These are phyloP conservation scores for Plutomurus gul DNA, from an alignment of 1,140 invertebrate genomes.

Conservation along the genomic window DNA sequence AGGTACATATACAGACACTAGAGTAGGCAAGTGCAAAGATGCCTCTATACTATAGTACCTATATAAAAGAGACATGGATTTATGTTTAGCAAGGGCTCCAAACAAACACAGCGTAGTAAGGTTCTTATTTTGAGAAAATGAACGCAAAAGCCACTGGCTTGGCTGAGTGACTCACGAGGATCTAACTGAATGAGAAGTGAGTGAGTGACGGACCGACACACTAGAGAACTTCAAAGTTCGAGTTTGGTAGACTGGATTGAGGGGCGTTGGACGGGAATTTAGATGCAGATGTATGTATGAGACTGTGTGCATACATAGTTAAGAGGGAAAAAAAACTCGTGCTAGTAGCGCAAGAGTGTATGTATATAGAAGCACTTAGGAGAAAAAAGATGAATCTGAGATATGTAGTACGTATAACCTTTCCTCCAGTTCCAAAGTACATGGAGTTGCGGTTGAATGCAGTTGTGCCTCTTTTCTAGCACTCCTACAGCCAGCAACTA, in stretches of 20 bases:
- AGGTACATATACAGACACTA: too few relatives aligned
- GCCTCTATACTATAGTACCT: too few relatives aligned
- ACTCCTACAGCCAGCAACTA: too few relatives aligned
- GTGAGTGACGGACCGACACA: slow-evolving; percentile 5
- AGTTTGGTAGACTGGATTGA: slow-evolving; percentile 15
- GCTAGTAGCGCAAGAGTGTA: neutral
- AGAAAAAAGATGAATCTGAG: too few relatives aligned
- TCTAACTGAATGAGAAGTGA: slow-evolving; percentile 22
- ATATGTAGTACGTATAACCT: too few relatives aligned
- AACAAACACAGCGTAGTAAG: too few relatives aligned
- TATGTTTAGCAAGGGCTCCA: too few relatives aligned
- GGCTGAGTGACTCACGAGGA: neutral
- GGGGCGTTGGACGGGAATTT: slow-evolving; percentile 24
- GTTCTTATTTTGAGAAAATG: neutral
- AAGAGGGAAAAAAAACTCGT: neutral
- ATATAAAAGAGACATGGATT: neutral
- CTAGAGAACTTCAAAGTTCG: slow-evolving; percentile 9
- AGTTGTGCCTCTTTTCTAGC: too few relatives aligned
- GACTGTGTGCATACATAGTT: neutral
- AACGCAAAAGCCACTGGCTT: neutral
- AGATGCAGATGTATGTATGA: neutral
- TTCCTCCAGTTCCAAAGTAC: too few relatives aligned
- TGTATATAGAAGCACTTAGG: too few relatives aligned
- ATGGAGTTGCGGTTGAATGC: too few relatives aligned
- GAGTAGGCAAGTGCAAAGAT: too few relatives aligned